phyloP scores from a whole-genome alignment of 1,140 invertebrate genomes.

The Maconellicoccus hirsutus region DNA sequence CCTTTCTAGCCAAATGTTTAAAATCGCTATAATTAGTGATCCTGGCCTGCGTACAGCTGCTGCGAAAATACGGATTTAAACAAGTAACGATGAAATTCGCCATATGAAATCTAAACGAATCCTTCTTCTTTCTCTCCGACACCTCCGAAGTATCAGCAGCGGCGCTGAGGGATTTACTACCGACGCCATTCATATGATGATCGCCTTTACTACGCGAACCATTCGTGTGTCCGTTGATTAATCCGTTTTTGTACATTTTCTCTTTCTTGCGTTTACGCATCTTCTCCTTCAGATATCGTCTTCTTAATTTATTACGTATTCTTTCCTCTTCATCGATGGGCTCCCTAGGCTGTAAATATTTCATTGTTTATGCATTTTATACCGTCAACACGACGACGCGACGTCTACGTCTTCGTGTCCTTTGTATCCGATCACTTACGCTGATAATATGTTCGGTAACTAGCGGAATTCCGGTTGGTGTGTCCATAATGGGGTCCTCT shows the following conservation, averaged over 20 bases:
- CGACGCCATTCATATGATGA: neutral
- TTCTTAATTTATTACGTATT: conserved; percentile 46
- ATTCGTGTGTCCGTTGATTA: conserved; percentile 23
- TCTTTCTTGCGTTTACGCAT: conserved; percentile 53
- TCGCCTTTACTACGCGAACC: conserved; percentile 14
- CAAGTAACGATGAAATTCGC: conserved; percentile 78
- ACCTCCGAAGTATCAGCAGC: conserved; percentile 41
- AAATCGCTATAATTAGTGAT: conserved; percentile 87
- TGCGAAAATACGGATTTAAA: conserved; percentile 77
- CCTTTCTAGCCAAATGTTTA: conserved; percentile 90
- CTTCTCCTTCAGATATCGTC: conserved; percentile 52
- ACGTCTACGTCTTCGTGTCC: no score
- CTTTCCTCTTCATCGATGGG: neutral
- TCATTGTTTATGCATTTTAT: no score
- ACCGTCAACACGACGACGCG: no score
- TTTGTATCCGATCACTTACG: neutral
- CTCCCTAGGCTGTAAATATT: conserved; percentile 15
- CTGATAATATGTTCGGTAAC: conserved; percentile 14
- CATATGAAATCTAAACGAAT: conserved; percentile 77
- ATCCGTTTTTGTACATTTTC: conserved; percentile 39
- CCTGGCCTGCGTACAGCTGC: conserved; percentile 67
- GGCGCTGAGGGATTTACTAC: conserved; percentile 27
- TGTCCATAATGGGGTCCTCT: neutral
- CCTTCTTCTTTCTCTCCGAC: conserved; percentile 57
- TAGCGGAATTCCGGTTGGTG: neutral